Evolutionary conservation across 2,113 vertebrate species (phyloP).

Genomic region (Serilophus lunatus): DNA sequence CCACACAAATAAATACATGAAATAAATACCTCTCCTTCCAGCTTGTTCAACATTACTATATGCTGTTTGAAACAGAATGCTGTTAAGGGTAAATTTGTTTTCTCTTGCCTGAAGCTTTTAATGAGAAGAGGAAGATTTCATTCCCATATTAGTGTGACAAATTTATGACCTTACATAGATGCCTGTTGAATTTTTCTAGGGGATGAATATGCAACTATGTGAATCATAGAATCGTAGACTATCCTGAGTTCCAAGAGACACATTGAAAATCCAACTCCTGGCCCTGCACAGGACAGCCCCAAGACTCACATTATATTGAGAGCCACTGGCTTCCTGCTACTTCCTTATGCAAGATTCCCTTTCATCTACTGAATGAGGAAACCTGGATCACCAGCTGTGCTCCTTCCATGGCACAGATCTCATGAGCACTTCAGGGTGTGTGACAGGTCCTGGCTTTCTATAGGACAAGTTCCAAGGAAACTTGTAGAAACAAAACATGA

Average conservation of each 20-base stretch:
- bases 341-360: neutral
- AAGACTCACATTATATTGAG: neutral
- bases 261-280: neutral
- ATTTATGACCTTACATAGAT: neutral
- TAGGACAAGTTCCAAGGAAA: neutral
- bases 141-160: neutral
- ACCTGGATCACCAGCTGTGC: neutral
- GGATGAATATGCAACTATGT: neutral
- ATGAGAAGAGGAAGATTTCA: neutral
- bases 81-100: neutral
- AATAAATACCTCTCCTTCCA: neutral
- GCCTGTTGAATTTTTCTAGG: neutral
- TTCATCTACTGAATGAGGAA: neutral
- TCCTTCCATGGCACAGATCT: neutral
- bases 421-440: neutral
- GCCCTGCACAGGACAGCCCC: neutral
- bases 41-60: neutral
- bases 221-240: neutral
- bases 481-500: neutral
- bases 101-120: constrained; percentile 4
- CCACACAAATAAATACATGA: neutral
- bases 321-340: neutral
- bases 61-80: neutral
- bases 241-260: neutral
- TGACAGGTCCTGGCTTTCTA: neutral